These are phyloP conservation scores for Onychorhynchus coronatus DNA, from an alignment of 2,113 vertebrate species.

Conservation along the genomic window DNA sequence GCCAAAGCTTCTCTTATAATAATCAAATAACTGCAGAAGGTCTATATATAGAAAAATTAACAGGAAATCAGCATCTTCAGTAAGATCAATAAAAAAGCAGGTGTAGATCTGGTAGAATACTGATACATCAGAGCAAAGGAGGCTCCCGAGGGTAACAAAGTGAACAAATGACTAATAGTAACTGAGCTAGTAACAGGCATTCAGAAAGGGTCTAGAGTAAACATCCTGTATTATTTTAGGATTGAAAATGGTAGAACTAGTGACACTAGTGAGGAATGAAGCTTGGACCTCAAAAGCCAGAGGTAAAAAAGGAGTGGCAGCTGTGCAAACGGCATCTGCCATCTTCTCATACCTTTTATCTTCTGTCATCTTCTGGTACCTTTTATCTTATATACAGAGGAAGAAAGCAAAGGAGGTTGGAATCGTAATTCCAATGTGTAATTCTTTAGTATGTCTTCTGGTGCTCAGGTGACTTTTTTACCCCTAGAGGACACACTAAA, in stretches of 20 bases:
- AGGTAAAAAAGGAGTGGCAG: not conserved
- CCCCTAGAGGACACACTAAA: not conserved
- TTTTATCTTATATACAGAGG: not conserved
- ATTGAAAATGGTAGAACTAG: not conserved
- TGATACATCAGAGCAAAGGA: not conserved
- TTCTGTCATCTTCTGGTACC: not conserved
- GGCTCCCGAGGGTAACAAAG: not conserved
- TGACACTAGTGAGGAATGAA: not conserved
- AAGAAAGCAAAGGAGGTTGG: not conserved
- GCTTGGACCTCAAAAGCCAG: not conserved
- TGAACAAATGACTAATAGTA: not conserved
- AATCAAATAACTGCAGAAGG: not conserved
- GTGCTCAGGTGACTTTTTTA: not conserved
- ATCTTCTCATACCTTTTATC: not conserved
- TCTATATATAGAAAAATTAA: not conserved
- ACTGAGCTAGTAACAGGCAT: not conserved
- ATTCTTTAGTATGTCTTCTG: not conserved
- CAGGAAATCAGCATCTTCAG: not conserved
- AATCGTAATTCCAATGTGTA: not conserved
- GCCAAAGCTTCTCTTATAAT: not conserved
- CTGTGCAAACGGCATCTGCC: not conserved
- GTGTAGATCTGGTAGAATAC: not conserved
- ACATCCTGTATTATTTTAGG: not conserved
- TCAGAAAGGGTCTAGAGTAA: not conserved
- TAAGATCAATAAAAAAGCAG: not conserved